phyloP scores from a whole-genome alignment of 2,797 vertebrate genomes.

The Enteromius viviparus region DNA sequence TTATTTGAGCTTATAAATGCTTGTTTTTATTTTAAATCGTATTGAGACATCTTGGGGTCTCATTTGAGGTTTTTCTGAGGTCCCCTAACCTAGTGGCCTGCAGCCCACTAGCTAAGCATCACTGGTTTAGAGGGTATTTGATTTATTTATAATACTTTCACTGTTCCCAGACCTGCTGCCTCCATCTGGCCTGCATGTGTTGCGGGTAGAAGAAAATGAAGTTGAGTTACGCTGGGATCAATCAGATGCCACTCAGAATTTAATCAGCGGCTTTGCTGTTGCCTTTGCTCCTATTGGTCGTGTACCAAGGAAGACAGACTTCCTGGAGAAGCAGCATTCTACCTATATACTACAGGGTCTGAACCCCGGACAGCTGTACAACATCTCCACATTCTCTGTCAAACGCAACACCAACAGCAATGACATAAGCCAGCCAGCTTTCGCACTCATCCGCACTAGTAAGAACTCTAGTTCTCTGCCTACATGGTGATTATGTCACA shows the following conservation, averaged over 20 bases:
- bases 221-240: slow-evolving; percentile 93
- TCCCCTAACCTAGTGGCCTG: background rate
- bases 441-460: slow-evolving; percentile 91
- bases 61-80: background rate
- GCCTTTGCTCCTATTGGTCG: slow-evolving; percentile 88
- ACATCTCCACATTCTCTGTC: slow-evolving; percentile 95
- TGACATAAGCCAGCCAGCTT: slow-evolving; percentile 90
- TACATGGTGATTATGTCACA: background rate
- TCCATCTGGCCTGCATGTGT: slow-evolving; percentile 90
- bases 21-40: background rate
- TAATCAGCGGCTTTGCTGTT: slow-evolving; percentile 90
- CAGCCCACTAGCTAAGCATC: background rate
- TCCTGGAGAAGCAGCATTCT: slow-evolving; percentile 86
- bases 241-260: slow-evolving; percentile 80
- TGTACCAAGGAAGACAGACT: slow-evolving; percentile 86
- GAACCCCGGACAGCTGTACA: slow-evolving; percentile 89
- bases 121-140: background rate
- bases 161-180: slow-evolving; percentile 90
- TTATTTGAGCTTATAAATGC: background rate
- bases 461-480: slow-evolving; percentile 72
- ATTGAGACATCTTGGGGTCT: background rate
- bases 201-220: slow-evolving; percentile 91
- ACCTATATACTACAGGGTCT: slow-evolving; percentile 88
- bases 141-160: slow-evolving; percentile 60
- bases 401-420: slow-evolving; percentile 91